Percentiles rank a stretch among this genome's conserved stretches.
Conservation (phyloP, 2,888 invertebrate genomes). For the Drosophila longiperda region DNA sequence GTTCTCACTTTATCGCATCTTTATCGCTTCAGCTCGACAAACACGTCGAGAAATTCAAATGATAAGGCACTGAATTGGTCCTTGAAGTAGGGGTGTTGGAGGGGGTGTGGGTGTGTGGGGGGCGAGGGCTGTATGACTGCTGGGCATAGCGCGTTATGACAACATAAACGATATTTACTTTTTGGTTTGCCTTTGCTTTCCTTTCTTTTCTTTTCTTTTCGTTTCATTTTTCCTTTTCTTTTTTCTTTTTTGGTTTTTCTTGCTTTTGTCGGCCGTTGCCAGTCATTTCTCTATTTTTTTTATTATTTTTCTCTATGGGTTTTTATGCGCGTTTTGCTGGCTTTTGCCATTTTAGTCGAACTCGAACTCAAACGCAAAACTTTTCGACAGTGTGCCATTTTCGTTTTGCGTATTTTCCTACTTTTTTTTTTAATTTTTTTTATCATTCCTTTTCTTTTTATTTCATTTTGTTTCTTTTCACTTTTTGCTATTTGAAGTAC, state of each 20-base stretch:
- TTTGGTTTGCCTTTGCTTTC: conserved; percentile 42
- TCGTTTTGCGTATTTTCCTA: conserved; percentile 27
- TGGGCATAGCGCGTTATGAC: conserved; percentile 79
- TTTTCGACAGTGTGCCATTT: conserved; percentile 69
- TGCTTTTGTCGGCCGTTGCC: conserved; percentile 23
- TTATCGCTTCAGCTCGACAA: conserved; percentile 76
- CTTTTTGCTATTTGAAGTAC: conserved; percentile 80
- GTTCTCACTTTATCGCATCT: conserved; percentile 81
- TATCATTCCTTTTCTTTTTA: conserved; percentile 36
- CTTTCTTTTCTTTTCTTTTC: conserved; percentile 4
- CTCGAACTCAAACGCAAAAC: conserved; percentile 54
- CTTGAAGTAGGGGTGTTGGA: neutral
- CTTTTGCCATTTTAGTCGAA: conserved; percentile 48
- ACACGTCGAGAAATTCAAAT: conserved; percentile 78
- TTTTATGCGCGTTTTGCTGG: conserved; percentile 67
- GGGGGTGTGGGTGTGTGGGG: neutral
- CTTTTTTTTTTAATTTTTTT: conserved; percentile 7
- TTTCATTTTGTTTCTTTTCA: conserved; percentile 46
- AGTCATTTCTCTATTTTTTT: conserved; percentile 66
- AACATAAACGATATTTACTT: conserved; percentile 82
- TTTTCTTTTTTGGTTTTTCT: conserved; percentile 17
- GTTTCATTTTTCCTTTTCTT: conserved; percentile 6
- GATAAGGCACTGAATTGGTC: conserved; percentile 58
- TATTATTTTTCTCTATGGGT: conserved; percentile 61
- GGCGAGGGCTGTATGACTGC: conserved; percentile 30